A percentile compares a stretch with the other conserved stretches of the same genome.
Conservation (phyloP, 2,888 invertebrate genomes). For the Ernsta delagoae region DNA sequence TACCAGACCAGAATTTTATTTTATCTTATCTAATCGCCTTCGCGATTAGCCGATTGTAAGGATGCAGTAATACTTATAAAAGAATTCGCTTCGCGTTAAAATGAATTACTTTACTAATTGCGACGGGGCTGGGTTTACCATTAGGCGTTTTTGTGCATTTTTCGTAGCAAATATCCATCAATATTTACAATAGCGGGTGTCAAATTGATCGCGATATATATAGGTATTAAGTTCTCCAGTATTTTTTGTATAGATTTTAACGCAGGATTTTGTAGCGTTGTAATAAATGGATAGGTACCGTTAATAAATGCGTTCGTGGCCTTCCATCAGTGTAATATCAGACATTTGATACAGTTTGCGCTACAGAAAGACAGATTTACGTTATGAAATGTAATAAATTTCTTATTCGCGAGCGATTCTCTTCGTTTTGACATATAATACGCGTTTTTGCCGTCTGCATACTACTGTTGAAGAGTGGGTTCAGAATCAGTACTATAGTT, state of each 20-base stretch:
- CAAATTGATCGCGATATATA: not conserved
- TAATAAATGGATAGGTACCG: constrained; percentile 5
- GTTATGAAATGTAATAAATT: not conserved
- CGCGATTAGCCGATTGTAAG: too few relatives aligned
- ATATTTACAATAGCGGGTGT: not conserved
- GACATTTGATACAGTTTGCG: constrained; percentile 14
- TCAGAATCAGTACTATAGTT: not conserved
- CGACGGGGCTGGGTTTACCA: too few relatives aligned
- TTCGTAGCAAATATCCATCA: not conserved
- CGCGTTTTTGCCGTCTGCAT: constrained; percentile 9
- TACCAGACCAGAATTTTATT: too few relatives aligned
- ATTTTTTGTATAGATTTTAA: constrained; percentile 10
- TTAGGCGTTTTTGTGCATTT: too few relatives aligned
- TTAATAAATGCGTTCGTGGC: constrained; percentile 15
- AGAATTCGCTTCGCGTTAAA: too few relatives aligned
- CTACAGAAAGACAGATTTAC: not conserved
- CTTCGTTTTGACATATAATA: not conserved
- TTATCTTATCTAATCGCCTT: too few relatives aligned
- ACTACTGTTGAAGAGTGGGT: not conserved
- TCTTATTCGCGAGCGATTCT: not conserved
- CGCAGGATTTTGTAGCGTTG: not conserved
- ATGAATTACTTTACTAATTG: too few relatives aligned
- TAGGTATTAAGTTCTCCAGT: constrained; percentile 15
- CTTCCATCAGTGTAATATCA: constrained; percentile 10
- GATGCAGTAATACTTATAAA: too few relatives aligned